Evolutionary conservation across 2,113 vertebrate species (phyloP), one percentile per base, ranked within the genome.

Genomic region (Stegastes partitus): DNA sequence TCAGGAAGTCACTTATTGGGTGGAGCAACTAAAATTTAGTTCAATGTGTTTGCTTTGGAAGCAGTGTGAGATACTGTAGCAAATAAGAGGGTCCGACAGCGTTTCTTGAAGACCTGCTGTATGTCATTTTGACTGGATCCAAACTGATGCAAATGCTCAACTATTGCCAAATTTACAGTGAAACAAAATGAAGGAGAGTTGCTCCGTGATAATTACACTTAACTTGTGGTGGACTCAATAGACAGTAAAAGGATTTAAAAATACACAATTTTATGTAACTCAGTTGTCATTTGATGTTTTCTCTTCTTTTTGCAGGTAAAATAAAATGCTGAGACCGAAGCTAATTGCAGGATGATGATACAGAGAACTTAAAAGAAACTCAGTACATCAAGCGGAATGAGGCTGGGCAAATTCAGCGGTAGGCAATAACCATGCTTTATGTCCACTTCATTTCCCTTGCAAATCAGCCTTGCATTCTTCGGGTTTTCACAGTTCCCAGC

Each of bases 401-500:
- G 79, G 55, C 72, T 71, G 63, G 31, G 67, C 44, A 39, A 69
- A 68, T 77, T 74, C 69, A 63, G 74, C n/a, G 69, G 63, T 54
- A 18, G 68, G 82, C 74, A 82, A 85, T 88, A 90, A 90, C 26
- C 71, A 76, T 62, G 88, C 74, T 92, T 93, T 88, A 79, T 93
- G 87, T 90, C 91, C 78, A 90, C 91, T 54, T 59, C n/a, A 92
- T 95, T 96, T 96, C 93, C 87, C 93, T 95, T 94, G 93, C 94
- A 96, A 95, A 95, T 94, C 90, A 86, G 84, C 84, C 58, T 79
- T 51, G 0, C 2, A 83, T 90, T 90, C 94, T 91, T 86, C 25
- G 77, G 39, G 77, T 84, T n/a, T 85, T 90, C 85, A 0, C 85
- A 80, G 59, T 64, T 25, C 18, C 78, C 44, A 76, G 78, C 82